A percentile compares a stretch with the other conserved stretches of the same genome.
phyloP scores from a whole-genome alignment of 2,113 vertebrate species.

The Cavia porcellus region DNA sequence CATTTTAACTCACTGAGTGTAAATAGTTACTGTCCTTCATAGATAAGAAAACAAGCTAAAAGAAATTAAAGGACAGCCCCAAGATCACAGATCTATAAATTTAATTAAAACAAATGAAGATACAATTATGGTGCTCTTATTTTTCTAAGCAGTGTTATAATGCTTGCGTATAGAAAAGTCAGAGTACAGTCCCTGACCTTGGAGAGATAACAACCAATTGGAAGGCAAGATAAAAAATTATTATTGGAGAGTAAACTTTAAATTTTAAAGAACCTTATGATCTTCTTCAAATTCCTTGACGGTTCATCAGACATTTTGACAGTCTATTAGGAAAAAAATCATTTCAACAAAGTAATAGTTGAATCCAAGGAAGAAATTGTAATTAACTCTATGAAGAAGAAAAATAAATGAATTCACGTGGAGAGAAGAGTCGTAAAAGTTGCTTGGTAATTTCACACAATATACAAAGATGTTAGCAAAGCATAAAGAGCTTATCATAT shows the following conservation, averaged over 20 bases:
- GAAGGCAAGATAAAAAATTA: neutral
- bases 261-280: neutral
- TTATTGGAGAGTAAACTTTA: neutral
- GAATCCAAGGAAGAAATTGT: neutral
- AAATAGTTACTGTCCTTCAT: neutral
- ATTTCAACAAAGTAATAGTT: neutral
- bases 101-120: conserved; percentile 4
- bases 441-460: neutral
- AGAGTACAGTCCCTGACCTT: neutral
- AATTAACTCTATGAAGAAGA: neutral
- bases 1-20: neutral
- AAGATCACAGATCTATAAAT: neutral
- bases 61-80: neutral
- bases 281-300: neutral
- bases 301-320: neutral
- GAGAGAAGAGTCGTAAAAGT: neutral
- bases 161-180: neutral
- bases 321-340: neutral
- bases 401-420: neutral
- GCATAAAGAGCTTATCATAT: neutral
- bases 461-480: neutral
- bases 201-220: neutral
- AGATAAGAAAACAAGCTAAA: neutral
- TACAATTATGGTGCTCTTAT: neutral
- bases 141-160: neutral